Evolutionary conservation across 1,140 invertebrate genomes (phyloP), one percentile per base, ranked within the genome.

Genomic region (Chymomyza costata): DNA sequence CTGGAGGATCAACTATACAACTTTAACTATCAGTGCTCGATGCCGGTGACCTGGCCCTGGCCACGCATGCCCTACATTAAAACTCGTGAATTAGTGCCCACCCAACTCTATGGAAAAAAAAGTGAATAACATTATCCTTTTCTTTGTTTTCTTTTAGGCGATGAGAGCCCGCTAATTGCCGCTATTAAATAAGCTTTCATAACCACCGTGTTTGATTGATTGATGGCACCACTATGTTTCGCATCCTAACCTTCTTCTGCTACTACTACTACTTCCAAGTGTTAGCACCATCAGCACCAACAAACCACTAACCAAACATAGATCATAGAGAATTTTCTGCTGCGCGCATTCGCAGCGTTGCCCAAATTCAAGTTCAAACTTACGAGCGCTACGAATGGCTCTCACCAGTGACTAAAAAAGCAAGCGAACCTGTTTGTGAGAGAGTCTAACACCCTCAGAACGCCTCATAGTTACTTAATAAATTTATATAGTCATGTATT

Each of bases 11-110:
- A 93, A 81, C 90, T 94, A 88, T 95, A 94, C 83, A 92, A 92
- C 83, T 91, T 89, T 58, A 90, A 93, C 74, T 95, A 95, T 76
- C 91, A 94, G 81, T 89, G 89, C 56, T 91, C 93, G 48, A 88
- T 95, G 86, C 93, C 93, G 6, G 88, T 89, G 10, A 87, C 90
- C 15, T 95, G 94, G 87, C 85, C 89, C 16, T 95, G 93, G 93
- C 84, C 84, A 3, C 57, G 83, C 47, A 78, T 83, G 73, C 84
- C 82, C 53, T 82, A 65, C 61, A 84, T 86, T 34, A 86, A 85
- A 57, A 86, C 84, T 53, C 81, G 82, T 65, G 81, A 83, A 59
- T 83, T 85, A 69, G 70, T 68, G 50, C 84, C 84, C 53, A 85
- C 78, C 14, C 66, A 85, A 51, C 68, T 85, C 21, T 85, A 83